Conservation (phyloP, 2,113 vertebrate species). For the Chamaetylas fuelleborni region DNA sequence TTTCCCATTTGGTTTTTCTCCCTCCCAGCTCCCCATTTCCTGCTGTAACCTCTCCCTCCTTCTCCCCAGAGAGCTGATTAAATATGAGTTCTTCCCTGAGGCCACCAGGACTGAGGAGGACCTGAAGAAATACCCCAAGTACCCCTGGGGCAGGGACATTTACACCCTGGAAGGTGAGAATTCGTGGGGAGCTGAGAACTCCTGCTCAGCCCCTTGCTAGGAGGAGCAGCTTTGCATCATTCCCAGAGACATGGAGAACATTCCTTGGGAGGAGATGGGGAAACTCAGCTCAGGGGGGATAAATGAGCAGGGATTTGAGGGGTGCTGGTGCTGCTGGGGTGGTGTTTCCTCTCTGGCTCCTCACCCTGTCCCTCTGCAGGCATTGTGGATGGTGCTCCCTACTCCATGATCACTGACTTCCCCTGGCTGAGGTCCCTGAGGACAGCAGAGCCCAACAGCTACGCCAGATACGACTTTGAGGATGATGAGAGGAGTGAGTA, state of each 20-base stretch:
- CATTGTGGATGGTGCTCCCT: constrained; percentile 90
- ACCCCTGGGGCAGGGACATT: constrained; percentile 97
- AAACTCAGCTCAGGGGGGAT: neutral
- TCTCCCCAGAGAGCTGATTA: constrained; percentile 89
- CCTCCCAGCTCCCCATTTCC: neutral
- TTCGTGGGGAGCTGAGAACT: no score
- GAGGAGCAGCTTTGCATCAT: neutral
- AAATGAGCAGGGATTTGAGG: no score
- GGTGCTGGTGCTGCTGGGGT: neutral
- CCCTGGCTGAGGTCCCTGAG: constrained; percentile 94
- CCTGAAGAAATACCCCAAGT: constrained; percentile 87
- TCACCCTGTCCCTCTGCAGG: constrained; percentile 72
- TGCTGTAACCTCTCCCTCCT: constrained; percentile 38
- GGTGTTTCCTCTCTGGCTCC: neutral
- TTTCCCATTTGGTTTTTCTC: neutral
- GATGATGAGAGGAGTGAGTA: constrained; percentile 96
- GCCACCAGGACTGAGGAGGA: constrained; percentile 92
- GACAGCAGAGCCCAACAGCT: constrained; percentile 93
- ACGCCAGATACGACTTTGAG: constrained; percentile 96
- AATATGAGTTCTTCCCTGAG: constrained; percentile 98
- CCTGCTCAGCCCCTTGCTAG: neutral
- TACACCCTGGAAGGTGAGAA: constrained; percentile 93
- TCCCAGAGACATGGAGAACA: no score
- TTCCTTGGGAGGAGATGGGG: neutral
- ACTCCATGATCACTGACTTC: constrained; percentile 97